Conservation (phyloP, 2,888 invertebrate species). For the Lamellibrachia columna region DNA sequence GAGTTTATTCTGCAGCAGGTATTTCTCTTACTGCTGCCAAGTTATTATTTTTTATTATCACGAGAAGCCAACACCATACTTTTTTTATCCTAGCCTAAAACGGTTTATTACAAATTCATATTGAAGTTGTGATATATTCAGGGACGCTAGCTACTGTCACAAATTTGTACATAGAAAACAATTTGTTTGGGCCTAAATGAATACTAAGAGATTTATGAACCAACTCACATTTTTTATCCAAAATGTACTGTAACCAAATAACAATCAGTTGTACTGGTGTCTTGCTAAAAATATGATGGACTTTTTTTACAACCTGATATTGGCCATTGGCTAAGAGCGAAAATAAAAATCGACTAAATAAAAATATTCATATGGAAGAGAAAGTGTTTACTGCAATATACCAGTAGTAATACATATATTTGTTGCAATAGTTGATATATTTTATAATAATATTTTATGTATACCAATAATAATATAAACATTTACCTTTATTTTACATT, state of each 20-base stretch:
- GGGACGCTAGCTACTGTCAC: not conserved
- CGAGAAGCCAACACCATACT: not conserved
- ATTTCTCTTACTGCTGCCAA: not conserved
- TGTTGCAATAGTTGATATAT: no score
- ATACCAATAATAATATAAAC: no score
- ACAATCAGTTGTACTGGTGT: not conserved
- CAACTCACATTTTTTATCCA: not conserved
- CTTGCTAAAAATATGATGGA: not conserved
- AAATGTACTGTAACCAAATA: not conserved
- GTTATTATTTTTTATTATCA: slow-evolving; percentile 11
- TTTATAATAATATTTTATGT: no score
- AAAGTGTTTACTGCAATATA: no score
- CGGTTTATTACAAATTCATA: not conserved
- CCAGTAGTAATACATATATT: no score
- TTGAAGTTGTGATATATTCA: not conserved
- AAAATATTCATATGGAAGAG: no score
- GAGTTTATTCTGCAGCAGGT: slow-evolving; percentile 65
- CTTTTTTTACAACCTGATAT: no score
- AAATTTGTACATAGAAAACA: no score
- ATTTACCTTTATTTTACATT: not conserved
- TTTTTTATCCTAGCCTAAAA: not conserved
- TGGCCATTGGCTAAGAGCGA: no score
- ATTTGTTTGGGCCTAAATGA: no score
- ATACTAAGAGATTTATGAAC: no score
- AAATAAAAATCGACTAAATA: no score